phyloP scores from a whole-genome alignment of 2,888 invertebrate genomes.

The Opisthograptis luteolata region DNA sequence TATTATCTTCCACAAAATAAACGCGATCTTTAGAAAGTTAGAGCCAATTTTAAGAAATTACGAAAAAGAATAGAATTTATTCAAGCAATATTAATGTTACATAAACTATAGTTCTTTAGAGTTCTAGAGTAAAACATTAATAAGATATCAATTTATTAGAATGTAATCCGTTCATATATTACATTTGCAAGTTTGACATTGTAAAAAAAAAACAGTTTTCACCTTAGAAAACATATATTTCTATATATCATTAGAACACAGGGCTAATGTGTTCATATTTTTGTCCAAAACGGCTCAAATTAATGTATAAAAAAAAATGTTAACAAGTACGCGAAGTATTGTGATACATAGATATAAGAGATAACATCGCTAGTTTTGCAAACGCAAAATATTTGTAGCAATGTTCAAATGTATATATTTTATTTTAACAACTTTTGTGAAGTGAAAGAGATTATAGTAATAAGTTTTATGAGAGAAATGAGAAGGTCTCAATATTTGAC shows the following conservation, averaged over 20 bases:
- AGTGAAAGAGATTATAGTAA: constrained; percentile 1
- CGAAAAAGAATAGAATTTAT: too few species aligned
- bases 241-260: constrained; percentile 49
- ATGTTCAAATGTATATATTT: constrained; percentile 8
- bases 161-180: not conserved
- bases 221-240: constrained; percentile 17
- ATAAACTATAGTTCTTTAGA: too few species aligned
- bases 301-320: constrained; percentile 38
- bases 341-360: constrained; percentile 56
- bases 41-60: too few species aligned
- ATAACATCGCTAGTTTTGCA: constrained; percentile 35
- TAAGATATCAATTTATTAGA: too few species aligned
- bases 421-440: constrained; percentile 2
- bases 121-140: too few species aligned
- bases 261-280: constrained; percentile 66
- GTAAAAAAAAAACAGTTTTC: not conserved
- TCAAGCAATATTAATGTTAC: too few species aligned
- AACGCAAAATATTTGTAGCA: constrained; percentile 24
- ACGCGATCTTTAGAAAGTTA: too few species aligned
- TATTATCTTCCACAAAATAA: too few species aligned
- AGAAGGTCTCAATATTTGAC: too few species aligned
- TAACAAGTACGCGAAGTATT: constrained; percentile 53
- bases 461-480: too few species aligned
- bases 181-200: not conserved
- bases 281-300: constrained; percentile 60